These are phyloP conservation scores for Heloderma charlesbogerti DNA, from an alignment of 2,113 vertebrate species.

Conservation along the genomic window DNA sequence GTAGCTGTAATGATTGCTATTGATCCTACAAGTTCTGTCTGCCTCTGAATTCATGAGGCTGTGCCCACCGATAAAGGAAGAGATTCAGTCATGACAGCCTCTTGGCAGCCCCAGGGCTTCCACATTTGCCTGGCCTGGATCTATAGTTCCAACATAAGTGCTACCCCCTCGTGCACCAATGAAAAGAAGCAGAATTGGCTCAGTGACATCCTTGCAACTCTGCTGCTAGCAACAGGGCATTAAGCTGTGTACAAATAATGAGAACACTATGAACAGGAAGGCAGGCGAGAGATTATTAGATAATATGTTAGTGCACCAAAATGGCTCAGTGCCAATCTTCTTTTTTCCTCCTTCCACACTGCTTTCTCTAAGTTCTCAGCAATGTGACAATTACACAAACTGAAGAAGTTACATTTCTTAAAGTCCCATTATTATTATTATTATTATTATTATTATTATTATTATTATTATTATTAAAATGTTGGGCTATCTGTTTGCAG, in stretches of 20 bases:
- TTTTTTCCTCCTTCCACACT: conserved; percentile 8
- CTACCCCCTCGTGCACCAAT: background rate
- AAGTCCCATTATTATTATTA: conserved; percentile 43
- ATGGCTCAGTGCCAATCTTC: conserved; percentile 43
- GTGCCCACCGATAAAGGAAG: background rate
- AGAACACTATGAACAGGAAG: conserved; percentile 64
- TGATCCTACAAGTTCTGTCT: background rate
- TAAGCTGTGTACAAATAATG: conserved; percentile 57
- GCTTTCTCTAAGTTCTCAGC: conserved; percentile 53
- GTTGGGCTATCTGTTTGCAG: conserved; percentile 56
- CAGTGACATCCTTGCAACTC: conserved; percentile 51
- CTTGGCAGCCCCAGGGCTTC: background rate
- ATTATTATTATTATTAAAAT: conserved; percentile 36
- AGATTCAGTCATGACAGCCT: background rate
- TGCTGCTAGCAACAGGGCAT: conserved; percentile 47
- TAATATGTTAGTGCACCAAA: conserved; percentile 69
- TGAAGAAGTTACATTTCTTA: conserved; percentile 70
- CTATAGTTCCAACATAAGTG: background rate
- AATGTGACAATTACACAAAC: conserved; percentile 69
- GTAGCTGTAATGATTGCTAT: background rate
- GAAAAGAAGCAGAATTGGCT: conserved; percentile 12
- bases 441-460: conserved; percentile 40
- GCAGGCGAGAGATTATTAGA: conserved; percentile 68
- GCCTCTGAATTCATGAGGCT: background rate
- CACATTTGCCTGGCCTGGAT: background rate